phyloP scores from a whole-genome alignment of 2,888 invertebrate species.

The Parnassius apollo region DNA sequence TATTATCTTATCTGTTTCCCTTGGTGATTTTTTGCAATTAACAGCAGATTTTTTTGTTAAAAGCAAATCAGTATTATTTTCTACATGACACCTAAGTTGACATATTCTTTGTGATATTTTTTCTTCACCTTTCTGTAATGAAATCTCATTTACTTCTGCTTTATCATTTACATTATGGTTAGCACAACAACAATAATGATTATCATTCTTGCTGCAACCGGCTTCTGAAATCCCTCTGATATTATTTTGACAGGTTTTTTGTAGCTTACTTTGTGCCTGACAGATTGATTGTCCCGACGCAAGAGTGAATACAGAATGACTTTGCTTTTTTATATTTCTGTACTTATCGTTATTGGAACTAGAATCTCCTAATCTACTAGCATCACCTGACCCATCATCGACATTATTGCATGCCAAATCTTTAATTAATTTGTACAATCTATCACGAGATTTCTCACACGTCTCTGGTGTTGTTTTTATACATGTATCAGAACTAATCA shows the following conservation, averaged over 20 bases:
- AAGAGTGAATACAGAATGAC: slow-evolving; percentile 71
- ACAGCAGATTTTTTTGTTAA: slow-evolving; percentile 28
- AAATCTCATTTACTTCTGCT: slow-evolving; percentile 53
- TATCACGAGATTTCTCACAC: slow-evolving; percentile 46
- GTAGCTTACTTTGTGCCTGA: slow-evolving; percentile 45
- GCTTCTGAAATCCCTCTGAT: slow-evolving; percentile 37
- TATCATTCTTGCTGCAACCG: slow-evolving; percentile 44
- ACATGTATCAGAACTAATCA: slow-evolving; percentile 55
- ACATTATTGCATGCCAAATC: slow-evolving; percentile 72
- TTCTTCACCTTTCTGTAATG: slow-evolving; percentile 56
- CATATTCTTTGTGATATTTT: slow-evolving; percentile 26
- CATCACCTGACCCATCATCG: slow-evolving; percentile 73
- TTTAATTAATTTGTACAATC: slow-evolving; percentile 63
- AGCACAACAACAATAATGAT: slow-evolving; percentile 54
- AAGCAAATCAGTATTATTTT: slow-evolving; percentile 3
- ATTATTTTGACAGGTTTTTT: slow-evolving; percentile 51
- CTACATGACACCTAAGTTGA: slow-evolving; percentile 1
- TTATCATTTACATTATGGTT: slow-evolving; percentile 45
- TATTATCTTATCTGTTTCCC: slow-evolving; percentile 25
- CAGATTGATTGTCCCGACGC: slow-evolving; percentile 61
- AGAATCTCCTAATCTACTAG: slow-evolving; percentile 63
- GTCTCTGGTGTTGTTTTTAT: slow-evolving; percentile 43
- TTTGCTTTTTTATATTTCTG: slow-evolving; percentile 48
- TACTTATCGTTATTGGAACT: slow-evolving; percentile 43
- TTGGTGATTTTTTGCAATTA: slow-evolving; percentile 33